These are phyloP conservation scores for Tubulanus polymorphus DNA, from an alignment of 2,888 invertebrate genomes.

Conservation along the genomic window DNA sequence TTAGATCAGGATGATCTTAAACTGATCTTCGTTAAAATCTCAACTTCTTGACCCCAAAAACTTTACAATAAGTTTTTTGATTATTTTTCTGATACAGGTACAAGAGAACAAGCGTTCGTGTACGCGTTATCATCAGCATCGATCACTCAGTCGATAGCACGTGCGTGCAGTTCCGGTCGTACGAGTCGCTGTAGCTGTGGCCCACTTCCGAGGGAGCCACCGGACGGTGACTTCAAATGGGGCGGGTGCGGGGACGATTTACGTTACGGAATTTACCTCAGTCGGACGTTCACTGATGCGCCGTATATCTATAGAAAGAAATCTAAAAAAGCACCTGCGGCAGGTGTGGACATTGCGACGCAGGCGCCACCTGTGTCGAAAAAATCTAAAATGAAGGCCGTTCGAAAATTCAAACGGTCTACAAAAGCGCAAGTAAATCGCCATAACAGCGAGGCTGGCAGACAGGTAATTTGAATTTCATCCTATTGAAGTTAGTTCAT, in stretches of 20 bases:
- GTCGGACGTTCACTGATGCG: slow-evolving; percentile 50
- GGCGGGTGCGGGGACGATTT: slow-evolving; percentile 80
- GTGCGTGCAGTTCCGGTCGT: slow-evolving; percentile 73
- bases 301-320: slow-evolving; percentile 28
- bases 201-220: slow-evolving; percentile 66
- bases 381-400: not conserved
- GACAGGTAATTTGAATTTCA: slow-evolving; percentile 60
- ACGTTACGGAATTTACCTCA: slow-evolving; percentile 38
- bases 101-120: slow-evolving; percentile 80
- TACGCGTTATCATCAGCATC: slow-evolving; percentile 79
- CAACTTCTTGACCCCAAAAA: no score
- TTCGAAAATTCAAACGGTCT: slow-evolving; percentile 14
- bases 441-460: slow-evolving; percentile 73
- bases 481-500: not conserved
- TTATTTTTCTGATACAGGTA: no score
- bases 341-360: not conserved
- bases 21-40: no score
- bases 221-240: slow-evolving; percentile 74
- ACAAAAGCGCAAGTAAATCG: slow-evolving; percentile 66
- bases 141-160: slow-evolving; percentile 70
- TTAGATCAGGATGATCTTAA: no score
- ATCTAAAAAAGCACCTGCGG: slow-evolving; percentile 14
- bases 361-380: not conserved
- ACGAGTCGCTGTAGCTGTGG: slow-evolving; percentile 77
- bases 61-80: no score